Evolutionary conservation across 2,888 invertebrate species (phyloP).

Genomic region (Himalopsyche tibetana): DNA sequence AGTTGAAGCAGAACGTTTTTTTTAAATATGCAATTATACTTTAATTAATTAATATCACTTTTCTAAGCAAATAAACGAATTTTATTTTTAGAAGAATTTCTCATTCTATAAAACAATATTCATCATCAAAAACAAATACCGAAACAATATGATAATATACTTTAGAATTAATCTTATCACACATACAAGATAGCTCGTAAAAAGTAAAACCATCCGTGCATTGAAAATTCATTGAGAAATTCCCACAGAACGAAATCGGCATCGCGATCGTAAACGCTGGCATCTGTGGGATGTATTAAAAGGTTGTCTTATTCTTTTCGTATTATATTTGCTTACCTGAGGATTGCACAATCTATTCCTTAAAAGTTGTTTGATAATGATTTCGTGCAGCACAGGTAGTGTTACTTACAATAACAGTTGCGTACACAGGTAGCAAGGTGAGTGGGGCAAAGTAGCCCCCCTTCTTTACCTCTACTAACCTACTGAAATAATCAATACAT

Average conservation of each 20-base stretch:
- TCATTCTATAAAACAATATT: background rate
- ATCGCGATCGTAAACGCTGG: conserved; percentile 22
- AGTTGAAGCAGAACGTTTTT: no score
- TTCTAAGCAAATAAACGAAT: no score
- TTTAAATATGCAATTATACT: no score
- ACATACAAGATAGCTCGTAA: background rate
- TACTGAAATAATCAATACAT: no score
- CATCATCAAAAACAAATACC: background rate
- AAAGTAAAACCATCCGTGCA: conserved; percentile 49
- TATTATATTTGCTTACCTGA: background rate
- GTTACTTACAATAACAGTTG: conserved; percentile 15
- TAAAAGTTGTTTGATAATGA: conserved; percentile 20
- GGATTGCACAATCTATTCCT: conserved; percentile 49
- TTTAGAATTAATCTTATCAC: background rate
- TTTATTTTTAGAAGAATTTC: no score
- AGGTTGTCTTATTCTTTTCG: conserved; percentile 44
- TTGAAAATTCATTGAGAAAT: conserved; percentile 47
- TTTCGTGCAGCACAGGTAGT: conserved; percentile 48
- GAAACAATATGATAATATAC: background rate
- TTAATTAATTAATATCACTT: no score
- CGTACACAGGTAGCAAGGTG: conserved; percentile 15
- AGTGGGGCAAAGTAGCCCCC: background rate
- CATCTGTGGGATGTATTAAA: conserved; percentile 49
- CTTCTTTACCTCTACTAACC: no score
- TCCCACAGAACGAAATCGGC: conserved; percentile 18